Evolutionary conservation across 2,113 vertebrate species (phyloP).

Genomic region (Colius striatus): DNA sequence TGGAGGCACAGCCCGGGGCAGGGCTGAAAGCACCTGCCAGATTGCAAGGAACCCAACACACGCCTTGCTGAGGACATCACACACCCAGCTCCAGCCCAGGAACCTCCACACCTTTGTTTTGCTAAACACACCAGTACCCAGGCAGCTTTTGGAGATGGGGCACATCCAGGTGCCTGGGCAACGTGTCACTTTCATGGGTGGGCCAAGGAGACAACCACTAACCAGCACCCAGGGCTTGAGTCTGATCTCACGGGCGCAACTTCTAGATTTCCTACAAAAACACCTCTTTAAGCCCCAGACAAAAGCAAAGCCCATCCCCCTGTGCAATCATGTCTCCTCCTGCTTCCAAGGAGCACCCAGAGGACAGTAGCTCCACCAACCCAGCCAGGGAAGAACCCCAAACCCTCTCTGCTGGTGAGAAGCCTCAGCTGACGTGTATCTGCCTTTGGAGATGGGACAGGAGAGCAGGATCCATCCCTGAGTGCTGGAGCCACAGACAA

Average conservation of each 20-base stretch:
- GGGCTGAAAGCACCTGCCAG: neutral
- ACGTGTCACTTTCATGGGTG: neutral
- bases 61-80: fast-evolving
- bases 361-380: neutral
- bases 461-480: fast-evolving
- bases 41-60: neutral
- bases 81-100: neutral
- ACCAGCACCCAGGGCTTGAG: neutral
- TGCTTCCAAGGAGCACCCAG: neutral
- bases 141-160: neutral
- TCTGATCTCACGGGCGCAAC: neutral
- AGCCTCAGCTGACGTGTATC: neutral
- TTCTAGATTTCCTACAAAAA: neutral
- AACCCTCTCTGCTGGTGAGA: fast-evolving
- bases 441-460: neutral
- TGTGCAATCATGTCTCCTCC: neutral
- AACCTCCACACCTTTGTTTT: neutral
- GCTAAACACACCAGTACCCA: neutral
- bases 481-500: neutral
- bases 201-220: neutral
- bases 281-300: neutral
- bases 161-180: neutral
- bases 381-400: neutral
- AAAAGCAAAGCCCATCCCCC: neutral
- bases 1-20: neutral